Evolutionary conservation across 2,113 vertebrate genomes (phyloP), one percentile per base, ranked within the genome.

Genomic region (Mastomys coucha): DNA sequence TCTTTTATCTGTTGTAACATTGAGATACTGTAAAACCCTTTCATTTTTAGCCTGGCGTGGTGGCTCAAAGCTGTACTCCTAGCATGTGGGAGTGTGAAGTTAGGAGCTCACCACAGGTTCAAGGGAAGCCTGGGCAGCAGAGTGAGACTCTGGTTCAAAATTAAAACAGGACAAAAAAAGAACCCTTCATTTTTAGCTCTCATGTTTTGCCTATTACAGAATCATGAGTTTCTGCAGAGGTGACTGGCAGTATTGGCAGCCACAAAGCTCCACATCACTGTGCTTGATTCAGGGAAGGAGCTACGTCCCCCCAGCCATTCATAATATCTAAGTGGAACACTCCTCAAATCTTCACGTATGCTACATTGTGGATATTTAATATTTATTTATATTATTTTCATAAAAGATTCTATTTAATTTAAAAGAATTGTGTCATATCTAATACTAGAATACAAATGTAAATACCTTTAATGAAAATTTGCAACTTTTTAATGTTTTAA

Each of bases 321-420:
- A 45, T 1, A 58, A 78, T 63, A 45, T 36, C 85, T 65, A 73
- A 33, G 53, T 26, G 80, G 67, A 86, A 17, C 12, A 51, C 60
- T 67, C 39, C 39, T 36, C 67, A 49, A 49, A n/a, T 49, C 91
- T 84, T 95, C 85, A 94, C 14, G 77, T 86, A 92, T 28, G 36
- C 82, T 19, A 82, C 49, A 1, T 92, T 88, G 65, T 92, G 92
- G 31, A 24, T 95, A 93, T 91, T 95, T 96, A 97, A 95, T 96
- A 93, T 92, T 96, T 95, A 95, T 96, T 97, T 97, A 33, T 90
- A 49, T 94, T 97, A 93, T 96, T 82, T 96, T 96, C 93, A 31
- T 89, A 88, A 51, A 77, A 76, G 76, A 85, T 14, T 85, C 60
- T 88, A 95, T 88, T 51, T 96, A 95, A 97, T 84, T 97, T 94